Conservation (phyloP, 2,888 invertebrate species). For the Morinoia aosen region DNA sequence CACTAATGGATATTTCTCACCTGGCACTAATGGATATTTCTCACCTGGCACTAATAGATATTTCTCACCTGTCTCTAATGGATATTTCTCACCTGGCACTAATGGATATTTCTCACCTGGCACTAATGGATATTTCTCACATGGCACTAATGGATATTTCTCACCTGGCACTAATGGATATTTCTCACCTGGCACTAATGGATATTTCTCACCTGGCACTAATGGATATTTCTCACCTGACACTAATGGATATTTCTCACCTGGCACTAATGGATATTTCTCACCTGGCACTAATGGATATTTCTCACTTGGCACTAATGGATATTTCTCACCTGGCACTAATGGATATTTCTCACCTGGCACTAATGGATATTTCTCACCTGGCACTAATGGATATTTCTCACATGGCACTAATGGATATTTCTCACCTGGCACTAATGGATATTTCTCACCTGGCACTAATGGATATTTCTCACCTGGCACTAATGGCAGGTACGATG, state of each 20-base stretch:
- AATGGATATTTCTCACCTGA: no score
- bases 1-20: background rate
- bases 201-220: no score
- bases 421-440: background rate
- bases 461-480: background rate
- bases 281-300: background rate
- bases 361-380: background rate
- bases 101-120: background rate
- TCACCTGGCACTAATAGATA: background rate
- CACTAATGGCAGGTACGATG: constrained; percentile 26
- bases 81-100: no score
- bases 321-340: no score
- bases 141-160: background rate
- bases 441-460: background rate
- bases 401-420: background rate
- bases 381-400: background rate
- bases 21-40: background rate
- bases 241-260: no score
- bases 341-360: background rate
- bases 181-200: no score
- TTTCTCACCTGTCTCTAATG: constrained; percentile 15
- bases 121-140: background rate
- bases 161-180: constrained; percentile 38
- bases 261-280: no score
- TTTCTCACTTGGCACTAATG: background rate